phyloP scores from a whole-genome alignment of 2,797 vertebrate genomes.

The Halcyon chelicuti region DNA sequence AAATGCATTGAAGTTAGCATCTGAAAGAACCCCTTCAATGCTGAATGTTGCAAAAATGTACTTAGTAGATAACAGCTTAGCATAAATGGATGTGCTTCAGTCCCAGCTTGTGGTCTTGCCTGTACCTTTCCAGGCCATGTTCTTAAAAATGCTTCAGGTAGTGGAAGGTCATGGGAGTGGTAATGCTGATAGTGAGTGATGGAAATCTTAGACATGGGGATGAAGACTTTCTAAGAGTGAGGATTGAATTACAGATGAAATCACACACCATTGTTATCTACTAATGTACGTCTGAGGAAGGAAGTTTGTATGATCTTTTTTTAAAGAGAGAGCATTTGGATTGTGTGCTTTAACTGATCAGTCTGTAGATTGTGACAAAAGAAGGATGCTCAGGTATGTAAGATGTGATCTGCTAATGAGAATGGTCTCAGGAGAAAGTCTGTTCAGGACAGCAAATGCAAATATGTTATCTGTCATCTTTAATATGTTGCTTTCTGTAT shows the following conservation, averaged over 20 bases:
- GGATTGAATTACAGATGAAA: not conserved
- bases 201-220: not conserved
- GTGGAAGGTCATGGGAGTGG: not conserved
- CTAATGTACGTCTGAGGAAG: not conserved
- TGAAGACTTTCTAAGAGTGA: not conserved
- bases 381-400: not conserved
- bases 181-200: not conserved
- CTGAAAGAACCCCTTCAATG: not conserved
- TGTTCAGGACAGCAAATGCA: not conserved
- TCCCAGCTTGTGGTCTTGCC: not conserved
- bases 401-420: not conserved
- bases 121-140: not conserved
- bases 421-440: not conserved
- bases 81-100: not conserved
- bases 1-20: not conserved
- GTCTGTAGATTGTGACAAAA: not conserved
- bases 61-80: not conserved
- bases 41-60: not conserved
- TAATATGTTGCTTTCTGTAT: not conserved
- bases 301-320: not conserved
- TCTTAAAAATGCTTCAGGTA: conserved; percentile 44
- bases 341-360: not conserved
- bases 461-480: not conserved
- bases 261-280: not conserved
- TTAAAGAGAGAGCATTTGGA: not conserved